Base-by-base conservation (phyloP, 2,113 vertebrate genomes). In the Plotosus lineatus region DNA sequence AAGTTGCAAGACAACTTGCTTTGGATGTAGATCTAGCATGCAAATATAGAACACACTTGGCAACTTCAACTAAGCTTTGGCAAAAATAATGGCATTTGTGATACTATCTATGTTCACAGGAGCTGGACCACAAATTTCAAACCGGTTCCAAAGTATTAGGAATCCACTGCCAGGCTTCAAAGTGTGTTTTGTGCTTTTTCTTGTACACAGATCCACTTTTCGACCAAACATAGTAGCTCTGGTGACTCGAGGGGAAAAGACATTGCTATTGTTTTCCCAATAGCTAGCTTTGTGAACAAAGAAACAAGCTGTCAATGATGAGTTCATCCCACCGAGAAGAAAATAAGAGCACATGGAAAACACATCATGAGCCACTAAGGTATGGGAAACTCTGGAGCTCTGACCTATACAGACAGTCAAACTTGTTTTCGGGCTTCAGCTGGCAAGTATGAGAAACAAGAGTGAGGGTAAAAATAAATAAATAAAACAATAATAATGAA, bases 371-470 rank as follows among this genome's bases (percentile, higher is more conserved):
- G 75, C 63, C 69, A 58, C 82, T 83, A 33, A 75, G 74, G n/a
- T 66, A 61, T 48, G 55, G 77, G 63, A 71, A 74, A 58, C 80
- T 75, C 80, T 19, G 19, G 71, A 76, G 80, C 28, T 51, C 71
- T 84, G 46, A 74, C 71, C 83, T 71, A 75, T 68, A 85, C 86
- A 86, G 81, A 83, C 88, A 77, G 82, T 89, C 76, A 83, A 55
- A 76, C 85, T n/a, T 78, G 75, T 80, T 82, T 61, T 26, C 46
- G 51, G 75, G 86, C 53, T 84, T 44, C 82, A 65, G 46, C 73
- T 80, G 79, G 72, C 33, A 36, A 69, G 60, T 38, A 72, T 69
- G 84, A 84, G 85, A 80, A 71, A 80, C 65, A 60, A 53, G 28
- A 63, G 46, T 61, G 76, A 73, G 79, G n/a, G n/a, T n/a, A n/a